These are phyloP conservation scores for Allochrocebus solatus DNA, from an alignment of 2,797 vertebrate species.

Conservation along the genomic window DNA sequence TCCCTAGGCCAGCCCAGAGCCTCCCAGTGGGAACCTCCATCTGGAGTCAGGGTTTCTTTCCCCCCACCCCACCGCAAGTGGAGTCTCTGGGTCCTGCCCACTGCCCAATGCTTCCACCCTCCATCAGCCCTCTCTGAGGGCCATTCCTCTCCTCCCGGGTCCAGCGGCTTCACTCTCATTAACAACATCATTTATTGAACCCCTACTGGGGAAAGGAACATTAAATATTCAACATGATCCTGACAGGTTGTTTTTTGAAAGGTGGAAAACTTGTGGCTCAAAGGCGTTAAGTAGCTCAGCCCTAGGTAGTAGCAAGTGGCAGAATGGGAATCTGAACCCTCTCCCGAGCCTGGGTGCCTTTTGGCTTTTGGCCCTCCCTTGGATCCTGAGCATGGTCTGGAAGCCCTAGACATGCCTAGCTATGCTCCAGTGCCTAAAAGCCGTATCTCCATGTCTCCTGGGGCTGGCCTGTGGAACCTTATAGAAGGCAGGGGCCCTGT, in stretches of 20 bases:
- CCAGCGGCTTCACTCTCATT: neutral
- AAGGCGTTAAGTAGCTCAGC: neutral
- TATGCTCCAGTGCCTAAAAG: neutral
- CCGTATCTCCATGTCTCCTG: neutral
- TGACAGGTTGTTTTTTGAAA: neutral
- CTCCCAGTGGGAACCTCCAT: rapidly evolving
- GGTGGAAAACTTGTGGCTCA: neutral
- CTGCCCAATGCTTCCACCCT: neutral
- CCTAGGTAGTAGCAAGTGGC: neutral
- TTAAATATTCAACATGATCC: neutral
- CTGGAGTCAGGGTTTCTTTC: neutral
- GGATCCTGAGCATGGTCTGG: neutral
- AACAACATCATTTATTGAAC: neutral
- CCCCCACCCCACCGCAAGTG: neutral
- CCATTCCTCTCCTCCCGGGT: neutral
- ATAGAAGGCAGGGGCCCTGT: neutral
- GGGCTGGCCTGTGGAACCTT: neutral
- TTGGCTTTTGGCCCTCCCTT: neutral
- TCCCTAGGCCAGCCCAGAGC: neutral
- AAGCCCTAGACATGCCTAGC: neutral
- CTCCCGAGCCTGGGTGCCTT: neutral
- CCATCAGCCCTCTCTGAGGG: neutral
- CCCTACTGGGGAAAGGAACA: neutral
- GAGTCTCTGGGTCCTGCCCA: neutral
- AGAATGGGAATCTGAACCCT: neutral